Conservation (phyloP, 2,888 invertebrate genomes). For the Acrobasis suavella region DNA sequence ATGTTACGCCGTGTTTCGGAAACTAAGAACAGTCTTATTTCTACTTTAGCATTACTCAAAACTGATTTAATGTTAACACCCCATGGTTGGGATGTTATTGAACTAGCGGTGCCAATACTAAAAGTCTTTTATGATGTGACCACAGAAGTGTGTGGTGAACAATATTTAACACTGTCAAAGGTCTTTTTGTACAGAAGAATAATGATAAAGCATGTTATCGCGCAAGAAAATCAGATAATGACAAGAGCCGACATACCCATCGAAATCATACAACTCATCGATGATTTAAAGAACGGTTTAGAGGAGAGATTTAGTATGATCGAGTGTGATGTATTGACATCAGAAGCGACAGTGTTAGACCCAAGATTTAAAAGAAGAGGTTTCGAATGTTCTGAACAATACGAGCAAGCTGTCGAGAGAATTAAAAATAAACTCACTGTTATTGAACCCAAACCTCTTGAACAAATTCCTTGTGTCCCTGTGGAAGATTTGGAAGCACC, state of each 20-base stretch:
- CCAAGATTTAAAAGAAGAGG: neutral
- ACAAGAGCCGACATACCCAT: neutral
- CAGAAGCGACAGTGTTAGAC: conserved; percentile 1
- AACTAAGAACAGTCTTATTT: no score
- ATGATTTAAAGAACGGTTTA: neutral
- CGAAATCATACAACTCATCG: neutral
- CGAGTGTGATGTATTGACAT: neutral
- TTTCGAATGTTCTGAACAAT: no score
- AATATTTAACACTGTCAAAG: neutral
- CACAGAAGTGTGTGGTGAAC: neutral
- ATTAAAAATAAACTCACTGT: no score
- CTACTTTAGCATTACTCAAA: no score
- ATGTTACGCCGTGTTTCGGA: no score
- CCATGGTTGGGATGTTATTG: conserved; percentile 1
- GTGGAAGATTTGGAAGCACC: neutral
- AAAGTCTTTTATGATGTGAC: neutral
- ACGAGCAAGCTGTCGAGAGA: no score
- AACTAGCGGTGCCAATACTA: conserved; percentile 1
- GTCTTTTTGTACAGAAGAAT: neutral
- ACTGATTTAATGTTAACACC: neutral
- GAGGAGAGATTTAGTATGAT: neutral
- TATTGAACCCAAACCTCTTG: neutral
- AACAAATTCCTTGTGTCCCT: neutral
- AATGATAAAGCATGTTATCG: neutral
- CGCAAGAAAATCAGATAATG: neutral